phyloP scores from a whole-genome alignment of 2,888 invertebrate species.

The Melipona beecheii region DNA sequence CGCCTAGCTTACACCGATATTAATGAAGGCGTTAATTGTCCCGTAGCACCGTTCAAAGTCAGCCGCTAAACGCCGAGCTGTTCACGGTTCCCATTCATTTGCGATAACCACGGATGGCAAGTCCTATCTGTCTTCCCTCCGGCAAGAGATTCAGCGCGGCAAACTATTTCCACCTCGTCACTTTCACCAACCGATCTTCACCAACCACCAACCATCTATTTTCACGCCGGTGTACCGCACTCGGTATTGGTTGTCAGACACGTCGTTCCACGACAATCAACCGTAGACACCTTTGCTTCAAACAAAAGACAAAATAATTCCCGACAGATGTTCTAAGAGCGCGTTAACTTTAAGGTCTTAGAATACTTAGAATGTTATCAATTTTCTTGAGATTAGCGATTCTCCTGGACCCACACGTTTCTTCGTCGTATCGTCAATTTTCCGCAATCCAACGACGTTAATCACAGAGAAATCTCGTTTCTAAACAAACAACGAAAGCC shows the following conservation, averaged over 20 bases:
- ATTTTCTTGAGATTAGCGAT: constrained; percentile 9
- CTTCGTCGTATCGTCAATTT: neutral
- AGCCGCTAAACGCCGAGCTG: constrained; percentile 17
- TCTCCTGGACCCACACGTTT: neutral
- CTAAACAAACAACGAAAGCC: neutral
- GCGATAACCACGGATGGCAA: constrained; percentile 5
- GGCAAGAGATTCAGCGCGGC: constrained; percentile 13
- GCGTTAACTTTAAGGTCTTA: neutral
- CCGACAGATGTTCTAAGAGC: neutral
- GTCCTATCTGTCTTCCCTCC: constrained; percentile 20
- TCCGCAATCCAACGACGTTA: no score
- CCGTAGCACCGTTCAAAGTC: neutral
- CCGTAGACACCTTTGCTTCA: constrained; percentile 4
- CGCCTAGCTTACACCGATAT: neutral
- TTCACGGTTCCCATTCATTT: constrained; percentile 5
- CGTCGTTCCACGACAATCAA: constrained; percentile 14
- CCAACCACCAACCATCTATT: constrained; percentile 63
- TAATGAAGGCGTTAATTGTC: constrained; percentile 7
- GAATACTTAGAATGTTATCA: neutral
- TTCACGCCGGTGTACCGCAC: constrained; percentile 65
- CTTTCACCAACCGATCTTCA: constrained; percentile 56
- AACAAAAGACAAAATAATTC: neutral
- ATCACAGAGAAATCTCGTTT: constrained; percentile 7
- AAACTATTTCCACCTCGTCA: constrained; percentile 50
- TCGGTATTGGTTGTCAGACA: constrained; percentile 38